Evolutionary conservation across 2,113 vertebrate genomes (phyloP).

Genomic region (Oostethus manadensis): DNA sequence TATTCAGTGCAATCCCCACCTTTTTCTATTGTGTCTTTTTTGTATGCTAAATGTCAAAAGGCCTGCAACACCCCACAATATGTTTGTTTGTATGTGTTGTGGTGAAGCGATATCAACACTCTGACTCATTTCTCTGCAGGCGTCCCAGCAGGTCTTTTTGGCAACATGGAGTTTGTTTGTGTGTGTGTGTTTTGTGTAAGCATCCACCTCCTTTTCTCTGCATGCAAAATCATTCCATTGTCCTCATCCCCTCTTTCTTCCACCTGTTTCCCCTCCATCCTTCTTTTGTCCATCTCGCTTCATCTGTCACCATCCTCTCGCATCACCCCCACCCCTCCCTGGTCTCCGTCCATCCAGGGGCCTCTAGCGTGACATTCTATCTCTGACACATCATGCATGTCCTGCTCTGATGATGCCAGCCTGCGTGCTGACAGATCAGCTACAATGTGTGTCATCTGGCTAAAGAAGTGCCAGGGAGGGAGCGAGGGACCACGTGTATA

Average conservation of each 20-base stretch:
- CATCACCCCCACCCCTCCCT: conserved; percentile 22
- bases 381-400: conserved; percentile 72
- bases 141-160: conserved; percentile 46
- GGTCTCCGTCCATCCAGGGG: conserved; percentile 39
- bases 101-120: conserved; percentile 48
- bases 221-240: conserved; percentile 57
- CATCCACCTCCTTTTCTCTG: conserved; percentile 39
- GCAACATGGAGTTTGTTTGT: conserved; percentile 25
- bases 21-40: conserved; percentile 4
- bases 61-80: conserved; percentile 46
- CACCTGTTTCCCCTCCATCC: conserved; percentile 56
- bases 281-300: conserved; percentile 46
- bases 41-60: conserved; percentile 52
- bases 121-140: conserved; percentile 60
- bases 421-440: conserved; percentile 66
- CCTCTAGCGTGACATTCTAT: conserved; percentile 69
- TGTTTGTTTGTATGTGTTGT: conserved; percentile 58
- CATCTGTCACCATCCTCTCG: conserved; percentile 46
- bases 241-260: conserved; percentile 50
- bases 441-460: conserved; percentile 65
- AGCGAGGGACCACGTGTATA: background rate
- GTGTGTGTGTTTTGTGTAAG: conserved; percentile 39
- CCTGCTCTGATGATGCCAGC: conserved; percentile 66
- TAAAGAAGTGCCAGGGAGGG: conserved; percentile 23
- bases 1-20: too few species aligned